Conservation (phyloP, 1,140 invertebrate species). For the Diorhabda carinulata region DNA sequence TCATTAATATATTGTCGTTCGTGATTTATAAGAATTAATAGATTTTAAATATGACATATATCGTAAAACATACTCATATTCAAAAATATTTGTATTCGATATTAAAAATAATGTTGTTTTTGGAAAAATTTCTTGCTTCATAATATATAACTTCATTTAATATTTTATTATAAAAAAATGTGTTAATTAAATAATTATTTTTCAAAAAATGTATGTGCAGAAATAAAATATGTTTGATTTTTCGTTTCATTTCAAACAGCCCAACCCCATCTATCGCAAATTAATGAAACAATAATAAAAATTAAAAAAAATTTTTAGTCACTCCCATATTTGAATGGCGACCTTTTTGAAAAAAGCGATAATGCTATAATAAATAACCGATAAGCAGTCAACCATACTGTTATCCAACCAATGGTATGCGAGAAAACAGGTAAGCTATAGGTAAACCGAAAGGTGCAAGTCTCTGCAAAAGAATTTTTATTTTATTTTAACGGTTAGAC, state of each 20-base stretch:
- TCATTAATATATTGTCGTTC: no score
- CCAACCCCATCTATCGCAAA: conserved; percentile 12
- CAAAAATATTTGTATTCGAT: no score
- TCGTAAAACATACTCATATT: no score
- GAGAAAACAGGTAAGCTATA: conserved; percentile 19
- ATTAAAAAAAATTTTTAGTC: conserved; percentile 7
- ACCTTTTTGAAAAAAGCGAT: conserved; percentile 22
- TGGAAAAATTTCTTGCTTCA: no score
- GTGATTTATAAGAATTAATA: no score
- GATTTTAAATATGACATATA: no score
- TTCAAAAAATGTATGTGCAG: no score
- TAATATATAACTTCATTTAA: no score
- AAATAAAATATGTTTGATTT: no score
- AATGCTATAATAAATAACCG: conserved; percentile 22
- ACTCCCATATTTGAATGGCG: conserved; percentile 28
- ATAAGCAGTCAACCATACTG: conserved; percentile 24
- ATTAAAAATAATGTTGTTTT: no score
- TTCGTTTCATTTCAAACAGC: not conserved
- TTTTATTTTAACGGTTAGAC: not conserved
- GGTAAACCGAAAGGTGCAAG: not conserved
- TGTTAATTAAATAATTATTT: no score
- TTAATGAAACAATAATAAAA: conserved; percentile 1
- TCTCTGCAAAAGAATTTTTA: not conserved
- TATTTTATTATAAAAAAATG: no score
- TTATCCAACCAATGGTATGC: conserved; percentile 25